Percentiles rank a stretch among this genome's conserved stretches.
Conservation (phyloP, 2,113 vertebrate species). For the Cebus imitator region DNA sequence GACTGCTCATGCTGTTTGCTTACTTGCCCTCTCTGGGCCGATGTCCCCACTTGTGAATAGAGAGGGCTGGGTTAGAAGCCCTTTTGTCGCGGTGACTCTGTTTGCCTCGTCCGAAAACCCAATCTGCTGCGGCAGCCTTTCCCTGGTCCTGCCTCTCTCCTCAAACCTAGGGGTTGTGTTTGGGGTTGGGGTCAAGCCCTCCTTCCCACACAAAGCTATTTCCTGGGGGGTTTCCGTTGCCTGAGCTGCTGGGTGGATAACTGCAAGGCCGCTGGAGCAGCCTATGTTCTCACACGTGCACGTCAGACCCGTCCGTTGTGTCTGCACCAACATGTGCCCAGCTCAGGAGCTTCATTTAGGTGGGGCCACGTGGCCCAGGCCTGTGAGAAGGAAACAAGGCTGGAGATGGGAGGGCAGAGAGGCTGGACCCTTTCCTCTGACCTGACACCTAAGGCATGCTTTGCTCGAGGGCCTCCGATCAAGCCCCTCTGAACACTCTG, state of each 20-base stretch:
- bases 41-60: not conserved
- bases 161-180: not conserved
- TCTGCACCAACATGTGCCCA: not conserved
- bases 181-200: not conserved
- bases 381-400: not conserved
- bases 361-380: not conserved
- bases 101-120: not conserved
- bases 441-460: not conserved
- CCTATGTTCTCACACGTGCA: not conserved
- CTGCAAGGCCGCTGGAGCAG: not conserved
- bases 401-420: not conserved
- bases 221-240: not conserved
- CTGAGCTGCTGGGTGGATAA: not conserved
- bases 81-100: fast-evolving
- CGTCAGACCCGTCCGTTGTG: not conserved
- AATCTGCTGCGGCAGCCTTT: fast-evolving
- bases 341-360: not conserved
- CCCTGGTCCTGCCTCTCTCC: not conserved
- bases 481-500: not conserved
- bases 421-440: not conserved
- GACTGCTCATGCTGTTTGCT: not conserved
- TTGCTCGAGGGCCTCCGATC: not conserved
- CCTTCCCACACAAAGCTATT: not conserved
- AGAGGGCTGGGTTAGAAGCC: not conserved
- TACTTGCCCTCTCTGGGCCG: not conserved